These are phyloP conservation scores for Crax fasciolata DNA, from an alignment of 2,797 vertebrate species.

Conservation along the genomic window DNA sequence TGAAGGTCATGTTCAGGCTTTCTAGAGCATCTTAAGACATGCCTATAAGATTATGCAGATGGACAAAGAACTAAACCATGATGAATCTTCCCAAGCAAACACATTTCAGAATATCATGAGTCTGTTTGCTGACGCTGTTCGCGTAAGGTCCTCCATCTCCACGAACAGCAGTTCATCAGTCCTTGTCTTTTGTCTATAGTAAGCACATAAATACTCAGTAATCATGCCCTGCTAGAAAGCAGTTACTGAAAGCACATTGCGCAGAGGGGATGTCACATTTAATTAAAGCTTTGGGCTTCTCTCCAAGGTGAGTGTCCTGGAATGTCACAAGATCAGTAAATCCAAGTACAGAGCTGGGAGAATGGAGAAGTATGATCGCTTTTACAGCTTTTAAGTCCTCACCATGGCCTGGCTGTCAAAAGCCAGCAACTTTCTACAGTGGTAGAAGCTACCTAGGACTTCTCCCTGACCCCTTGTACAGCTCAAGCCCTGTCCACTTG, in stretches of 20 bases:
- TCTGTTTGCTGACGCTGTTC: background rate
- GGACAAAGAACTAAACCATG: background rate
- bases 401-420: background rate
- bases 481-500: background rate
- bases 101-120: background rate
- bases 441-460: background rate
- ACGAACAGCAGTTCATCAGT: background rate
- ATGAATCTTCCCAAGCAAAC: fast-evolving
- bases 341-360: background rate
- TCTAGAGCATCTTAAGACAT: background rate
- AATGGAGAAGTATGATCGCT: background rate
- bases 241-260: background rate
- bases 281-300: fast-evolving
- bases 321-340: background rate
- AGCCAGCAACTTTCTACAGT: background rate
- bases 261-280: background rate
- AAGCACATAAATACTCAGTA: background rate
- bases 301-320: background rate
- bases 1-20: background rate
- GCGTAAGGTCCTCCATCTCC: background rate
- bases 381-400: background rate
- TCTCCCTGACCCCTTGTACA: background rate
- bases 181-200: background rate
- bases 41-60: background rate
- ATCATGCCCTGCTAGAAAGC: background rate